Base-by-base conservation (phyloP, 2,888 invertebrate genomes). In the Copidosoma aretas region DNA sequence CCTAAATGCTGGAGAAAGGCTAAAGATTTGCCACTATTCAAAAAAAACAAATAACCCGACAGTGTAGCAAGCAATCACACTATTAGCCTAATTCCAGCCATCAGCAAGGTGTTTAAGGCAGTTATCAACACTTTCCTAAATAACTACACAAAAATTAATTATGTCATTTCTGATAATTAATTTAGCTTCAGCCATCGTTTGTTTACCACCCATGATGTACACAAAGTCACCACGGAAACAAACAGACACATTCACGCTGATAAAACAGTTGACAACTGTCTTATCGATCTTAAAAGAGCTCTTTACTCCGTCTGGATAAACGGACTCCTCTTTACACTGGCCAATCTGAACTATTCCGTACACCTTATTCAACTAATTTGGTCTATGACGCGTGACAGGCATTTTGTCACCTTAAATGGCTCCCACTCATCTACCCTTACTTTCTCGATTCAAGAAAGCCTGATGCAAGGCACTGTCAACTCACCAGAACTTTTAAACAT, bases 401-500 rank as follows among this genome's bases (percentile, higher is more conserved):
- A 32, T 3, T 32, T 32, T 32, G 32, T 32, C 8, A 32, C 32
- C 32, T 32, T 3, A 8, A 32, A 32, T 8, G 32, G 32, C 8
- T 32, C 32, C 8, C 32, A 32, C 32, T 5, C 32, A 5, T 32
- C 32, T 8, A 32, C 32, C 8, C 32, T 32, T 8, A 32, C 32
- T 3, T 32, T 32, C 3, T 32, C 32, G 4, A 32, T 32, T 8
- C 32, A 32, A 8, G 32, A 32, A 32, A 32, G 32, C 32, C 32
- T 53, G 12, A 19, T 53, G 19, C 73, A 75, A 53, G 73, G 73
- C 12, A 71, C 70, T 0, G 72, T 75, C 0, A 73, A 67, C 14
- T 71, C 75, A 0, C 73, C 74, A 1, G 19, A 68, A 1, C 24
- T 74, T 1, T 74, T 72, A 25, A 73, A 71, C 39, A 73, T 74